Percentiles rank a stretch among this genome's conserved stretches.
phyloP scores from a whole-genome alignment of 2,797 vertebrate species.

The Catamblyrhynchus diadema region DNA sequence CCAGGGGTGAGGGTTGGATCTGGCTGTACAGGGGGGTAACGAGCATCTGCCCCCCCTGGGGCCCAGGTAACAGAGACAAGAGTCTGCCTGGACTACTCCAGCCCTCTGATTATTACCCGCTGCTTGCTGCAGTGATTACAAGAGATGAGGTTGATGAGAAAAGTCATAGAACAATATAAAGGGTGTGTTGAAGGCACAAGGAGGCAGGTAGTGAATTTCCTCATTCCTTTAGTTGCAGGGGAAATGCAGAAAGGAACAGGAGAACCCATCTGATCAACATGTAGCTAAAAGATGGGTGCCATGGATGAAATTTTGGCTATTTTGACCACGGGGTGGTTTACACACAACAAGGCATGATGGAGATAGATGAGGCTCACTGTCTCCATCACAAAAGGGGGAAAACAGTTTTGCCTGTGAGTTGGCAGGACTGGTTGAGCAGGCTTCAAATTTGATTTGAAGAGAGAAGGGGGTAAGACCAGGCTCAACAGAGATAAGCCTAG shows the following conservation, averaged over 20 bases:
- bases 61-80: not conserved
- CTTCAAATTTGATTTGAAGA: not conserved
- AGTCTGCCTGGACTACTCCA: not conserved
- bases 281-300: not conserved
- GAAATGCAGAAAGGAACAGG: not conserved
- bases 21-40: accelerated
- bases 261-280: not conserved
- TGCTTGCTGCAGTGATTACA: not conserved
- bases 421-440: accelerated
- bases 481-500: not conserved
- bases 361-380: not conserved
- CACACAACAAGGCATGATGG: not conserved
- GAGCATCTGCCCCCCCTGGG: accelerated
- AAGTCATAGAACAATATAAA: not conserved
- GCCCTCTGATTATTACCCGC: not conserved
- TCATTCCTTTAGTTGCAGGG: not conserved
- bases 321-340: not conserved
- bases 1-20: not conserved
- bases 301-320: not conserved
- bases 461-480: not conserved
- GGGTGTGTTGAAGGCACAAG: not conserved
- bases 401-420: not conserved
- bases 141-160: accelerated
- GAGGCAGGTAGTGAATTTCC: not conserved
- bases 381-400: not conserved